A percentile compares a stretch with the other conserved stretches of the same genome.
Conservation (phyloP, 2,888 invertebrate genomes). For the Xanthorhoe spadicearia region DNA sequence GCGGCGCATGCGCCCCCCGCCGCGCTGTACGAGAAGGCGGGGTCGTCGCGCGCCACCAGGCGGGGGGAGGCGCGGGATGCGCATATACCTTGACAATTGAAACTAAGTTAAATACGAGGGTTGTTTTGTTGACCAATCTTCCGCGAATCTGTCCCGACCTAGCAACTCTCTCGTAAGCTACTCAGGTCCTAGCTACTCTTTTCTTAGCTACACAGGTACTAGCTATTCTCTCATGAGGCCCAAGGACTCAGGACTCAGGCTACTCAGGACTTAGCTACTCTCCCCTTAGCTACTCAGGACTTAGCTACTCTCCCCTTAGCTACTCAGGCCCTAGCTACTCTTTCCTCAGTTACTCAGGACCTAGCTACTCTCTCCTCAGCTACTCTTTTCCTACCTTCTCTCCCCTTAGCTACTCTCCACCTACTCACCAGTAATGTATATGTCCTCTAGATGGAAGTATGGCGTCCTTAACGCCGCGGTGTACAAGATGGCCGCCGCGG, state of each 20-base stretch:
- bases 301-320: neutral
- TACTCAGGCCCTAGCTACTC: neutral
- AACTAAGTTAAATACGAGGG: neutral
- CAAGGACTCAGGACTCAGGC: too few relatives aligned
- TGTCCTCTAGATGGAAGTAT: slow-evolving; percentile 91
- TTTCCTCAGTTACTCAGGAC: neutral
- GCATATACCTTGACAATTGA: slow-evolving; percentile 81
- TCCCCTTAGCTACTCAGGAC: slow-evolving; percentile 2
- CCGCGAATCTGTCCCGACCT: too few relatives aligned
- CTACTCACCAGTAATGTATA: slow-evolving; percentile 89
- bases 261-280: neutral
- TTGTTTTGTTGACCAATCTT: too few relatives aligned
- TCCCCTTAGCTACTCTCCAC: neutral
- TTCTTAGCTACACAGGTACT: too few relatives aligned
- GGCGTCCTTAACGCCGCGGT: slow-evolving; percentile 87
- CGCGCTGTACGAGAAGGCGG: slow-evolving; percentile 85
- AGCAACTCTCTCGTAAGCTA: too few relatives aligned
- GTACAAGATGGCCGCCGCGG: slow-evolving; percentile 87
- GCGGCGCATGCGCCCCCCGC: slow-evolving; percentile 55
- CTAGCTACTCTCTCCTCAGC: neutral
- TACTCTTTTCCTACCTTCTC: neutral
- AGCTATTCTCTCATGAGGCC: too few relatives aligned
- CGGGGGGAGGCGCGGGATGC: slow-evolving; percentile 86
- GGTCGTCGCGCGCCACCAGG: slow-evolving; percentile 86
- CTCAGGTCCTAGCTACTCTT: too few relatives aligned